These are phyloP conservation scores for Hydra vulgaris DNA, from an alignment of 30 jellyfish, hydroid and myxozoan species.

Conservation along the genomic window DNA sequence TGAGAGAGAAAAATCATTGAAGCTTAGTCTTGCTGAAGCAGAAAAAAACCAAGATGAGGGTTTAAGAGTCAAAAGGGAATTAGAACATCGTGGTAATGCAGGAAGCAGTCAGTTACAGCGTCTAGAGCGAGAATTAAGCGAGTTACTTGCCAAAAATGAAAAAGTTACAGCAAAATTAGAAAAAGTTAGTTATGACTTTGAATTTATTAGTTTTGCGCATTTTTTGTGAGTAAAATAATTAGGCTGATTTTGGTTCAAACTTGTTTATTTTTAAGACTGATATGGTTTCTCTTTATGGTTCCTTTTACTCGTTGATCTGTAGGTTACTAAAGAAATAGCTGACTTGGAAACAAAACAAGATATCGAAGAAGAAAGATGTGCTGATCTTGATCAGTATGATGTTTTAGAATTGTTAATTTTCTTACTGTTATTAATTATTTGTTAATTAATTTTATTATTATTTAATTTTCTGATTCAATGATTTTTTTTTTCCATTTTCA, in stretches of 20 bases:
- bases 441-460: no score
- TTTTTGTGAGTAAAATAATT: no score
- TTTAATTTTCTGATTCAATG: no score
- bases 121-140: background rate
- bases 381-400: background rate
- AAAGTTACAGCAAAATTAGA: background rate
- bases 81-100: background rate
- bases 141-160: background rate
- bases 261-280: no score
- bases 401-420: background rate
- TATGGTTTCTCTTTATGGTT: no score
- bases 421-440: no score
- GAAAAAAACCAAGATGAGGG: background rate
- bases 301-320: background rate
- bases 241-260: no score
- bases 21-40: background rate
- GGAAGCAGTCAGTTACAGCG: background rate
- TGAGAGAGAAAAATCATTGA: background rate
- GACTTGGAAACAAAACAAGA: background rate
- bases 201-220: no score
- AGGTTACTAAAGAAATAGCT: background rate
- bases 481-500: no score
- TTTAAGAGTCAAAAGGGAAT: background rate
- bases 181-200: background rate
- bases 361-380: background rate